These are phyloP conservation scores for Bovichtus variegatus DNA, from an alignment of 2,797 vertebrate species.

Conservation along the genomic window DNA sequence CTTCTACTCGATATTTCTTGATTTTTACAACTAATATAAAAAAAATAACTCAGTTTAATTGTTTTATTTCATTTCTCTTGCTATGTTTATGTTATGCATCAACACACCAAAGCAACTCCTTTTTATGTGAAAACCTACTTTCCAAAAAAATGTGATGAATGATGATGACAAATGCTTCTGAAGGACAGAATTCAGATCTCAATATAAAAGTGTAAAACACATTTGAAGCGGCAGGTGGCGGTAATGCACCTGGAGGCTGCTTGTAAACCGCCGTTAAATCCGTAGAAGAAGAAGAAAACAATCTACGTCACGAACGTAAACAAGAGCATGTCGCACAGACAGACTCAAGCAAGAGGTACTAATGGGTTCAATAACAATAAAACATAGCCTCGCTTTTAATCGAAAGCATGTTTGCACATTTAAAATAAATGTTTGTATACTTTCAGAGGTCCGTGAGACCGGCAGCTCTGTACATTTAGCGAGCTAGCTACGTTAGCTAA, in stretches of 20 bases:
- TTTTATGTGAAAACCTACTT: too few species aligned
- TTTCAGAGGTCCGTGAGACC: neutral
- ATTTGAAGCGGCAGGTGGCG: neutral
- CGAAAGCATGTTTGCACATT: neutral
- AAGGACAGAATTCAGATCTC: too few species aligned
- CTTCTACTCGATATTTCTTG: too few species aligned
- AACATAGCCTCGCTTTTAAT: neutral
- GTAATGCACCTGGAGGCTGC: neutral
- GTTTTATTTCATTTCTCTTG: too few species aligned
- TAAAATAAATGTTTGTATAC: neutral
- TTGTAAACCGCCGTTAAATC: neutral
- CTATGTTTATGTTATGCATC: too few species aligned
- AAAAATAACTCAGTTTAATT: too few species aligned
- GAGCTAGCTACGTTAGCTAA: neutral
- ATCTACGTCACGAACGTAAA: slow-evolving; percentile 80
- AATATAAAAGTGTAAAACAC: too few species aligned
- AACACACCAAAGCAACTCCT: too few species aligned
- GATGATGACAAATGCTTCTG: too few species aligned
- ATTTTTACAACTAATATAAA: too few species aligned
- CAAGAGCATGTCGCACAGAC: slow-evolving; percentile 76
- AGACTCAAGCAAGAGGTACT: slow-evolving; percentile 67
- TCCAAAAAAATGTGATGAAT: too few species aligned
- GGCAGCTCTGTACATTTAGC: neutral
- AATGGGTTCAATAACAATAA: fast-evolving
- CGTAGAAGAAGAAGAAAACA: neutral